These are phyloP conservation scores for Delphinapterus leucas DNA, from an alignment of 2,113 vertebrate genomes.

Conservation along the genomic window DNA sequence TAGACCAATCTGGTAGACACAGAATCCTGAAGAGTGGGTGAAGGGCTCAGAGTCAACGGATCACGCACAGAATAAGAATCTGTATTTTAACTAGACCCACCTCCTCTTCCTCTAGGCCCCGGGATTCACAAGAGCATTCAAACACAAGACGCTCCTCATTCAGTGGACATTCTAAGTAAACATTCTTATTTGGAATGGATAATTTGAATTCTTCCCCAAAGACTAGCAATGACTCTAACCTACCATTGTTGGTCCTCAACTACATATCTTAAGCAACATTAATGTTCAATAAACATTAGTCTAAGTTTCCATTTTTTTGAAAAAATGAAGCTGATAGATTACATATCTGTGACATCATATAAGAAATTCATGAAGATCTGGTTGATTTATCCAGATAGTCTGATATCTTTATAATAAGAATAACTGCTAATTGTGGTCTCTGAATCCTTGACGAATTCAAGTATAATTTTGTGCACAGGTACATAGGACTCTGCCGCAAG, in stretches of 20 bases:
- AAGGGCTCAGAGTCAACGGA: background rate
- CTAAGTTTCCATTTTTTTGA: background rate
- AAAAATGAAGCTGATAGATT: background rate
- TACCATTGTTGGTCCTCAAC: background rate
- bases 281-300: background rate
- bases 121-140: background rate
- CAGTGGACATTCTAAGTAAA: background rate
- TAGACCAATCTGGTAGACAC: background rate
- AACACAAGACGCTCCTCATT: background rate
- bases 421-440: background rate
- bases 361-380: background rate
- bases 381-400: background rate
- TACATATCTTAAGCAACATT: background rate
- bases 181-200: background rate
- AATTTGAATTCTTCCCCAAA: background rate
- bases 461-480: background rate
- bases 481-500: background rate
- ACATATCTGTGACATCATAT: background rate
- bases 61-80: background rate
- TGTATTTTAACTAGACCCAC: background rate
- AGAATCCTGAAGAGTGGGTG: background rate
- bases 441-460: background rate
- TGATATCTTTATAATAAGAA: background rate
- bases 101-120: fast-evolving
- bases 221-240: background rate